These are phyloP conservation scores for Pluvialis apricaria DNA, from an alignment of 2,113 vertebrate species.

Conservation along the genomic window DNA sequence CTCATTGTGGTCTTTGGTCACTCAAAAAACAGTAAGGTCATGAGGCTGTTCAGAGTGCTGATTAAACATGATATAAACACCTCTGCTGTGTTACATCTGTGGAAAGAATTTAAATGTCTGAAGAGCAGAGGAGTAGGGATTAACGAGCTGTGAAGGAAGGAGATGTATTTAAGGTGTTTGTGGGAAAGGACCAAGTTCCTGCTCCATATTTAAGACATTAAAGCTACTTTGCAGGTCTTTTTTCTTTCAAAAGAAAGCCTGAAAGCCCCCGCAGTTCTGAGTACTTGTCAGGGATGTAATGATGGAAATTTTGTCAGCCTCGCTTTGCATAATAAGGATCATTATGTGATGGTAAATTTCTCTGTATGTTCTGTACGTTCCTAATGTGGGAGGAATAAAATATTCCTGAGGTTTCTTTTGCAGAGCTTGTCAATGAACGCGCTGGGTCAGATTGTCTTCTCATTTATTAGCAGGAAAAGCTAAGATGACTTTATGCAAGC, in stretches of 20 bases:
- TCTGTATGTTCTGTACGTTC: constrained; percentile 40
- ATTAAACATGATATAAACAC: constrained; percentile 51
- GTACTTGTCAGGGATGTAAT: constrained; percentile 55
- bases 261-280: constrained; percentile 51
- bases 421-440: constrained; percentile 48
- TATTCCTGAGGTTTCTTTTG: constrained; percentile 47
- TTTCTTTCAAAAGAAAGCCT: constrained; percentile 35
- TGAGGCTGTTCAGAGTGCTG: not conserved
- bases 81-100: constrained; percentile 17
- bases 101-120: constrained; percentile 36
- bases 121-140: constrained; percentile 29
- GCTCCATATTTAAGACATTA: constrained; percentile 44
- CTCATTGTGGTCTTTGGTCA: constrained; percentile 22
- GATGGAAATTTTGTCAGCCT: constrained; percentile 61
- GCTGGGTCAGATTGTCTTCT: constrained; percentile 26
- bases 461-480: constrained; percentile 7
- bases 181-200: constrained; percentile 35
- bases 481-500: not conserved
- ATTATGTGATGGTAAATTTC: constrained; percentile 58
- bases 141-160: constrained; percentile 62
- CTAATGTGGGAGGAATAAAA: constrained; percentile 65
- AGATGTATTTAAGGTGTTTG: constrained; percentile 49
- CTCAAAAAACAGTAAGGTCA: constrained; percentile 23
- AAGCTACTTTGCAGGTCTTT: constrained; percentile 31
- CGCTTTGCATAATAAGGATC: constrained; percentile 56